These are phyloP conservation scores for Lanistes nyassanus DNA, from an alignment of 1,140 invertebrate species.

Conservation along the genomic window DNA sequence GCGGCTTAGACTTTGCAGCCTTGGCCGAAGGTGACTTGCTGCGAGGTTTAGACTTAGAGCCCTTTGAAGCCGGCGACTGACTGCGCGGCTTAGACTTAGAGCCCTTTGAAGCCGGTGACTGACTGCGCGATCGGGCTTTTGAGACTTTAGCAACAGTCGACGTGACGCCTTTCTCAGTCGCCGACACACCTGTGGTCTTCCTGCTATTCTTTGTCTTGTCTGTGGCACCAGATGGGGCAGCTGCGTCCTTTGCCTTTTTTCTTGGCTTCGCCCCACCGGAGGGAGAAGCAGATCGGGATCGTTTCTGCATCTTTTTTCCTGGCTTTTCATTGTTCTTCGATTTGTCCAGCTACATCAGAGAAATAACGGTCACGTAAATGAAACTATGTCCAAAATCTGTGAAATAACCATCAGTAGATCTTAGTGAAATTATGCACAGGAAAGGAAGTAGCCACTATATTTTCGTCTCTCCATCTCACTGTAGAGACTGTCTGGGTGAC, in stretches of 20 bases:
- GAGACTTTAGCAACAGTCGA: constrained; percentile 6
- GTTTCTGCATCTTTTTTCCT: neutral
- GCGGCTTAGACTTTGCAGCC: no score
- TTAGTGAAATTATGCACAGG: no score
- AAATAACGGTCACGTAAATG: no score
- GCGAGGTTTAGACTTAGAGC: no score
- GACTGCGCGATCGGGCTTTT: constrained; percentile 8
- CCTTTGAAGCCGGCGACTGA: no score
- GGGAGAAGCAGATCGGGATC: neutral
- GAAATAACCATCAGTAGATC: no score
- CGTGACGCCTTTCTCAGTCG: neutral
- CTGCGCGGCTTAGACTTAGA: no score
- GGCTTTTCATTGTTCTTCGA: neutral
- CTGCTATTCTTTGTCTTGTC: neutral
- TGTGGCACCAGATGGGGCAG: neutral
- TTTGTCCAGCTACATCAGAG: neutral
- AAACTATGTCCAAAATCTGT: no score
- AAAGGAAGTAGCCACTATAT: no score
- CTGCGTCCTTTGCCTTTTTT: neutral
- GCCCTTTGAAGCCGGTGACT: neutral
- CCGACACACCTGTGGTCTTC: neutral
- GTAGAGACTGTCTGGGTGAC: no score
- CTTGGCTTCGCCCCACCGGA: neutral
- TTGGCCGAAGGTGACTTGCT: no score
- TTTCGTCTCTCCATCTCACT: no score